phyloP scores from a whole-genome alignment of 2,113 vertebrate genomes.

The Gambusia holbrooki region DNA sequence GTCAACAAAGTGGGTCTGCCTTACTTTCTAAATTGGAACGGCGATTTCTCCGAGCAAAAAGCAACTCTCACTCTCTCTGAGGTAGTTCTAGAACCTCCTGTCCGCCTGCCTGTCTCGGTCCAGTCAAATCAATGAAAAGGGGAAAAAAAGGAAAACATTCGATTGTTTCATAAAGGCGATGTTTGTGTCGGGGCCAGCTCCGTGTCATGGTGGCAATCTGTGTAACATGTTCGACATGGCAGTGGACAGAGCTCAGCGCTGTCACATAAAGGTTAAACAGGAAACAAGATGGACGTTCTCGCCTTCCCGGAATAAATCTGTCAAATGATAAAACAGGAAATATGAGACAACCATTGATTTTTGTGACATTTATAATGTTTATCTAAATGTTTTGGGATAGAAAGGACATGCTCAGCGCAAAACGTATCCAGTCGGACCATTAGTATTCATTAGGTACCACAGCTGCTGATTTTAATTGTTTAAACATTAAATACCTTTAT shows the following conservation, averaged over 20 bases:
- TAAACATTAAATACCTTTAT: too few relatives aligned
- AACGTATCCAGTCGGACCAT: too few relatives aligned
- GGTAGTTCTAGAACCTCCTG: not conserved
- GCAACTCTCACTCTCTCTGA: not conserved
- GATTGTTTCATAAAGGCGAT: not conserved
- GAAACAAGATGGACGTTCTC: not conserved
- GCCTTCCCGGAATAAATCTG: not conserved
- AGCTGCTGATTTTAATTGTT: too few relatives aligned
- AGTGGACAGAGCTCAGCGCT: too few relatives aligned
- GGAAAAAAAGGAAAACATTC: not conserved
- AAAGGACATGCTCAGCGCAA: not conserved
- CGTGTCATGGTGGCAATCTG: not conserved
- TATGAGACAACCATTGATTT: not conserved
- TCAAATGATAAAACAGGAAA: not conserved
- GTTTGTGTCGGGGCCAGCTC: not conserved
- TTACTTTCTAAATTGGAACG: not conserved
- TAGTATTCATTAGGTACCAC: too few relatives aligned
- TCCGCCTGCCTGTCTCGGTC: not conserved
- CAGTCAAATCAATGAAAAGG: not conserved
- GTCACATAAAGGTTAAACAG: constrained; percentile 8
- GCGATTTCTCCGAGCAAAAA: not conserved
- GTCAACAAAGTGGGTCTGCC: not conserved
- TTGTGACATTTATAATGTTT: not conserved
- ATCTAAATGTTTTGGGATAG: not conserved
- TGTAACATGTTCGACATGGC: not conserved